Evolutionary conservation across 1,140 invertebrate species (phyloP), one percentile per base, ranked within the genome.

Genomic region (Paraescarpia echinospica): DNA sequence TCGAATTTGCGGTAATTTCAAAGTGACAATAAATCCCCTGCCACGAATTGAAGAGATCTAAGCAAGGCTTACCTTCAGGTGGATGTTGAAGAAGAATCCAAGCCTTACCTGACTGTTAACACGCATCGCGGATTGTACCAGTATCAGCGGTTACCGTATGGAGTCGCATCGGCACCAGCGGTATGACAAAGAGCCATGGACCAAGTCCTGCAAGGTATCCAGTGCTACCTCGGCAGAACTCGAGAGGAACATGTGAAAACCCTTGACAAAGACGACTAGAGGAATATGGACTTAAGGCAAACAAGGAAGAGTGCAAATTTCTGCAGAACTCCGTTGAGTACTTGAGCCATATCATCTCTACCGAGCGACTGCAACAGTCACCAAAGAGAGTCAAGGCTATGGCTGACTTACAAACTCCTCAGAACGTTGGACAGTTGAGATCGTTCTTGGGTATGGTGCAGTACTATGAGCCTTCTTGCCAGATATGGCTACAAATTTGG

Each of bases 121-220:
- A 96, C 96, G 35, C 96, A 95, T 34, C 95, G 95, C 89, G 96
- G 96, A 8, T 92, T 96, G 31, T 97, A 95, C 93, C 93, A 94
- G 18, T 96, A 96, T n/a, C 96, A 96, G 35, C 92, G 96, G 6
- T 93, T 97, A 34, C 34, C 77, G 9, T 97, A 96, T 95, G n/a
- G n/a, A 96, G 96, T 97, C 9, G 95, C 96, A 93, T 95, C 95
- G 31, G 96, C 96, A 0, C 96, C 96, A 33, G 93, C 94, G 22
- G 95, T 96, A 93, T 97, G 97, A 93, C 96, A 97, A 93, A 51
- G 95, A 92, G 94, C 95, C 33, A 96, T 97, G 34, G 95, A 96
- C 89, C 92, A 95, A 93, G 51, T 95, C 5, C 93, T 97, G 34
- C 93, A 93, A 89, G 93, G 93, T 77, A 18, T 77, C 59, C 59